Conservation (phyloP, 2,797 vertebrate genomes). For the Capromys pilorides region DNA sequence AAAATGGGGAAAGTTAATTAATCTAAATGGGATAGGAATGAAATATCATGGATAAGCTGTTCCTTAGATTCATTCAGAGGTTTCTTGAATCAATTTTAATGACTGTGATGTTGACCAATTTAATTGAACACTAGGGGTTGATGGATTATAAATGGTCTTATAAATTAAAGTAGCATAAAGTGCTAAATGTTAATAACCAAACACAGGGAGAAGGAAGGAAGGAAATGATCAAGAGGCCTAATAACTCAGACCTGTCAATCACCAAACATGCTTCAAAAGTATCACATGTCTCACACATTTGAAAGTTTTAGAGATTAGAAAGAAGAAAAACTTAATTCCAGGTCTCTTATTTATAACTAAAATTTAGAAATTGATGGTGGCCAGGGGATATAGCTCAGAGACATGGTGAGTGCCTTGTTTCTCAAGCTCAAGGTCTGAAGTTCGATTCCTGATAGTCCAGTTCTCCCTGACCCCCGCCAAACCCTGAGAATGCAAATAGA, state of each 20-base stretch:
- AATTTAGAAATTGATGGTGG: neutral
- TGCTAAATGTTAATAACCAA: neutral
- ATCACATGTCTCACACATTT: neutral
- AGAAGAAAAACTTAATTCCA: neutral
- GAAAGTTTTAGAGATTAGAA: neutral
- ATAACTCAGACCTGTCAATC: neutral
- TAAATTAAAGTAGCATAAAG: neutral
- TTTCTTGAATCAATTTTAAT: conserved; percentile 49
- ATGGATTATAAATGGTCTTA: neutral
- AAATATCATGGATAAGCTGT: neutral
- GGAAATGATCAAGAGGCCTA: neutral
- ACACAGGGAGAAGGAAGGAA: neutral
- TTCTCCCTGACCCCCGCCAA: too few species aligned
- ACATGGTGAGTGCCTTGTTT: too few species aligned
- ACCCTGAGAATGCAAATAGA: neutral
- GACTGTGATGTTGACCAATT: neutral
- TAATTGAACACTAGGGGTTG: neutral
- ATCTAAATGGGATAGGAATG: neutral
- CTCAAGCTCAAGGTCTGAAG: too few species aligned
- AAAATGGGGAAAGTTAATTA: neutral
- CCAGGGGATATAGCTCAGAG: too few species aligned
- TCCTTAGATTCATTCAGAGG: neutral
- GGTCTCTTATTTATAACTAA: neutral
- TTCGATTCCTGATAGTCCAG: too few species aligned
- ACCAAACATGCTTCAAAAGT: neutral